phyloP scores from a whole-genome alignment of 1,140 invertebrate genomes.

The Episyrphus balteatus region DNA sequence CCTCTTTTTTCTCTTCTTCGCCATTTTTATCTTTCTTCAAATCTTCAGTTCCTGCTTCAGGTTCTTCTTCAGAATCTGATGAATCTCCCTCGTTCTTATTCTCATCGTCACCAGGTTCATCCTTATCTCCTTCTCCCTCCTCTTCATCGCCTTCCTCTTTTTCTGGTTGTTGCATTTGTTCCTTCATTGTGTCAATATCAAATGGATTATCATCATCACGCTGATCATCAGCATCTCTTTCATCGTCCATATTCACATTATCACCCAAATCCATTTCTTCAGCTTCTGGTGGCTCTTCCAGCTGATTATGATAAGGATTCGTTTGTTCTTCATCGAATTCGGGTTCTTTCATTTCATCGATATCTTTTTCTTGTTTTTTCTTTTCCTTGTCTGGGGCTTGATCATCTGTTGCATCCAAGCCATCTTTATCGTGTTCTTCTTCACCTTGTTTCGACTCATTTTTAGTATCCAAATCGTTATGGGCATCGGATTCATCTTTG shows the following conservation, averaged over 20 bases:
- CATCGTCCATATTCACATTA: constrained; percentile 70
- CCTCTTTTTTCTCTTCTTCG: constrained; percentile 22
- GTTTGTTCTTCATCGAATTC: constrained; percentile 72
- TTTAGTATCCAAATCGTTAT: constrained; percentile 50
- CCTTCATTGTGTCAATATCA: constrained; percentile 69
- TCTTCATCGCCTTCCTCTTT: constrained; percentile 33
- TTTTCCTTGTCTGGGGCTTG: constrained; percentile 23
- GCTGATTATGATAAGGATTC: constrained; percentile 75
- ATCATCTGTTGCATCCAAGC: constrained; percentile 35
- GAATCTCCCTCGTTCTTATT: constrained; percentile 37
- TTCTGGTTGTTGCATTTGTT: constrained; percentile 37
- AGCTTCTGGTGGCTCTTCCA: constrained; percentile 61
- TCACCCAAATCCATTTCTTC: constrained; percentile 80
- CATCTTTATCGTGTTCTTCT: constrained; percentile 40
- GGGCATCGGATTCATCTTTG: constrained; percentile 55
- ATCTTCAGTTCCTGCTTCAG: constrained; percentile 41
- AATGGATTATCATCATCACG: constrained; percentile 66
- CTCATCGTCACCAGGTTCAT: constrained; percentile 37
- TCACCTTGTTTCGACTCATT: constrained; percentile 42
- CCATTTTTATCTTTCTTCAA: constrained; percentile 13
- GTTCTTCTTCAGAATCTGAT: constrained; percentile 42
- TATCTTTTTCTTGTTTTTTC: constrained; percentile 30
- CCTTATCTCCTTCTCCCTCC: constrained; percentile 30
- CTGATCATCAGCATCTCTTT: constrained; percentile 45
- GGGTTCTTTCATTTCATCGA: constrained; percentile 52